These are phyloP conservation scores for Saturnia japonica DNA, from an alignment of 2,888 invertebrate genomes.

Conservation along the genomic window DNA sequence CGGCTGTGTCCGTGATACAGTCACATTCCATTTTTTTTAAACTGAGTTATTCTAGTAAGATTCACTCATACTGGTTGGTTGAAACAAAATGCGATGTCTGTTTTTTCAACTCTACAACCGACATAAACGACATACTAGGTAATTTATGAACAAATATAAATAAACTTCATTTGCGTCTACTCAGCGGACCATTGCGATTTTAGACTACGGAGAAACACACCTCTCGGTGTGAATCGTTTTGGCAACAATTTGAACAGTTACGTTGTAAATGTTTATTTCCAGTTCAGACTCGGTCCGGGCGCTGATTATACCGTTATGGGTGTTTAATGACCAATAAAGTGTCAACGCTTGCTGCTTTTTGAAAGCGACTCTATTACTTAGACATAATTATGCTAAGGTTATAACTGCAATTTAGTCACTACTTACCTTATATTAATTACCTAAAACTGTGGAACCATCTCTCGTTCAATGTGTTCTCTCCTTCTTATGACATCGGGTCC, in stretches of 20 bases:
- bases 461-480: too few relatives aligned
- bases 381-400: constrained; percentile 28
- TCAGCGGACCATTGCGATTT: background rate
- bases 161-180: background rate
- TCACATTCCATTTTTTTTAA: too few relatives aligned
- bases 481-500: too few relatives aligned
- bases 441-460: too few relatives aligned
- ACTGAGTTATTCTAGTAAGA: background rate
- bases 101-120: background rate
- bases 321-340: constrained; percentile 78
- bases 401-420: background rate
- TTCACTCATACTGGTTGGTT: background rate
- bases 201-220: background rate
- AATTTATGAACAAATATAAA: constrained; percentile 2
- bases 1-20: too few relatives aligned
- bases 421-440: background rate
- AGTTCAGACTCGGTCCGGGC: constrained; percentile 60
- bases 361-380: constrained; percentile 68
- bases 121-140: background rate
- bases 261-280: constrained; percentile 79
- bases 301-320: constrained; percentile 72
- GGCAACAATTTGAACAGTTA: constrained; percentile 75
- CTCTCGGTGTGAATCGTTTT: constrained; percentile 56
- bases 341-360: constrained; percentile 64
- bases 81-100: background rate